Base-by-base conservation (phyloP, 2,113 vertebrate species). In the Hippocampus abdominalis region DNA sequence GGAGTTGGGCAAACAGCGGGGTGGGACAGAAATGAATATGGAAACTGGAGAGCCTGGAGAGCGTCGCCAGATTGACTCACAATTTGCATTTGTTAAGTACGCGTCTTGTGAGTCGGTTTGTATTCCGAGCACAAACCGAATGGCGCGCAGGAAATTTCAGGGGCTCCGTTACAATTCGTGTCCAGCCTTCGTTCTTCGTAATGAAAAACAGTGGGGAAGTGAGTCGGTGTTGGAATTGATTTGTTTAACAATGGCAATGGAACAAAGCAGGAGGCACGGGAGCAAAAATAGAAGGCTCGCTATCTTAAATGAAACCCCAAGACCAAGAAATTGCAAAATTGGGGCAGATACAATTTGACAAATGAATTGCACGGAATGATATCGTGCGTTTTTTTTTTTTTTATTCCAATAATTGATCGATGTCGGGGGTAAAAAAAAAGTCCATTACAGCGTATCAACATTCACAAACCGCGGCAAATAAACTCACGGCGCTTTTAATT, bases 231-330 rank as follows among this genome's bases (percentile, higher is more conserved):
- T 88, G 79, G 88, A 90, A 90, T 88, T 89, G 86, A 90, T 90
- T 90, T 88, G 85, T 88, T 89, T 90, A 90, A 89, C 88, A 88
- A 90, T 89, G 84, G 85, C 88, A 87, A 89, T 88, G 85, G 86
- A 88, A 90, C 80, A 84, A 88, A 89, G 86, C 86, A 82, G 85
- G 85, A 89, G 79, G 86, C 86, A 84, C 60, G 71, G 69, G 39
- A 64, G 77, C 80, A 78, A 86, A 89, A 87, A 87, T 79, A 84
- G 83, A 72, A 88, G 77, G 76, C 84, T 69, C 73, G 83, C 84
- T 67, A 75, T 84, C 79, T 79, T 48, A 86, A 89, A 86, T 83
- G 76, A 88, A 84, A 87, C 69, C 81, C 81, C 5, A 75, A 75
- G 74, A 84, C 77, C 84, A 85, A 87, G 78, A 89, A 86, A 88